Conservation (phyloP, 2,888 invertebrate genomes). For the Oscheius sp. region DNA sequence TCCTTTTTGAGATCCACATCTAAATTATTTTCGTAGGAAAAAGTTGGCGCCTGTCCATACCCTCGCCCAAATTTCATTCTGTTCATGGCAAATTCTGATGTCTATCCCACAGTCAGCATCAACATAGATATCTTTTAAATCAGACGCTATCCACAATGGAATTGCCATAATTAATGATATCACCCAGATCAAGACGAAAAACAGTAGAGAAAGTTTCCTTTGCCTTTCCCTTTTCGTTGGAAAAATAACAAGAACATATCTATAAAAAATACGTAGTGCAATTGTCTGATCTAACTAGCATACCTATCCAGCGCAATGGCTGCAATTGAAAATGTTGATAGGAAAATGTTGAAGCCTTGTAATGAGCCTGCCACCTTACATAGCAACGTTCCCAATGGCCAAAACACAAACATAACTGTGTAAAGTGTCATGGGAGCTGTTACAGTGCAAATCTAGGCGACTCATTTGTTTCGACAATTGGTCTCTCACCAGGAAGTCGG, state of each 20-base stretch:
- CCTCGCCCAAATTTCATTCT: slow-evolving; percentile 71
- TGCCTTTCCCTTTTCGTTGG: slow-evolving; percentile 72
- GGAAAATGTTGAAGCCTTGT: slow-evolving; percentile 88
- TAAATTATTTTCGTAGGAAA: slow-evolving; percentile 33
- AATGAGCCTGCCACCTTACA: slow-evolving; percentile 89
- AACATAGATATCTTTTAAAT: slow-evolving; percentile 61
- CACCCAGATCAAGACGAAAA: slow-evolving; percentile 76
- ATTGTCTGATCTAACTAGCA: neutral
- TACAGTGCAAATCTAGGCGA: slow-evolving; percentile 81
- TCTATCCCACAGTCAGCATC: slow-evolving; percentile 61
- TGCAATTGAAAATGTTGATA: slow-evolving; percentile 91
- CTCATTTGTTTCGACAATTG: neutral
- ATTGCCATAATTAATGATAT: slow-evolving; percentile 74
- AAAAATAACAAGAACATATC: slow-evolving; percentile 72
- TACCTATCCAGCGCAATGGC: slow-evolving; percentile 80
- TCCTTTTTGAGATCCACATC: slow-evolving; percentile 68
- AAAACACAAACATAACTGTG: slow-evolving; percentile 86
- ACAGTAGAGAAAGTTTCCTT: slow-evolving; percentile 75
- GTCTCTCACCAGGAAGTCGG: slow-evolving; percentile 67
- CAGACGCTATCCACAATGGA: slow-evolving; percentile 69
- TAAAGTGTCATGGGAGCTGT: slow-evolving; percentile 90
- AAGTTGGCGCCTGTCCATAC: slow-evolving; percentile 41
- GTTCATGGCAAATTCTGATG: slow-evolving; percentile 70
- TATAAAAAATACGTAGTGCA: slow-evolving; percentile 33
- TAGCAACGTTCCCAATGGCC: slow-evolving; percentile 86